Evolutionary conservation across 2,113 vertebrate genomes (phyloP).

Genomic region (Bagarius yarrelli): DNA sequence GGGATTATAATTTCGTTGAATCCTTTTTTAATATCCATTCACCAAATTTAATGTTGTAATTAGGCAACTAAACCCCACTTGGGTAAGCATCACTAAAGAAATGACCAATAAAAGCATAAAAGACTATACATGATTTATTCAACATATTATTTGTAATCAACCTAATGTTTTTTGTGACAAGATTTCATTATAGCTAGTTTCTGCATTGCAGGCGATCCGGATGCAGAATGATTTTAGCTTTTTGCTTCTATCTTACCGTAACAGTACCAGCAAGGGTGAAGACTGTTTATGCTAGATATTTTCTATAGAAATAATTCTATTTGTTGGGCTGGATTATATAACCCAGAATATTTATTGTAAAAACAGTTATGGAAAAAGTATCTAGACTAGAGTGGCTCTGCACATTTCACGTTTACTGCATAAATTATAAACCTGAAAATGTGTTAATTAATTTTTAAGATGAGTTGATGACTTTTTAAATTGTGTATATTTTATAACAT

Average conservation of each 20-base stretch:
- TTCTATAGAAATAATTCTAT: background rate
- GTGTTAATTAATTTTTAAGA: too few relatives aligned
- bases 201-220: background rate
- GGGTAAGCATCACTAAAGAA: background rate
- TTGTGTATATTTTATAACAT: background rate
- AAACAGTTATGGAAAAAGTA: background rate
- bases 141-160: too few relatives aligned
- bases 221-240: conserved; percentile 20
- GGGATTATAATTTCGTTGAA: too few relatives aligned
- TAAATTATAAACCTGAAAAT: conserved; percentile 10
- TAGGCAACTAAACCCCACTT: background rate
- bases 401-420: background rate
- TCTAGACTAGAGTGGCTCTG: background rate
- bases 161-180: background rate
- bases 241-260: background rate
- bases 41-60: background rate
- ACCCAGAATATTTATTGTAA: background rate
- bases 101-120: background rate
- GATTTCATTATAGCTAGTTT: background rate
- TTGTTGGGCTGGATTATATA: conserved; percentile 3
- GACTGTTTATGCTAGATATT: background rate
- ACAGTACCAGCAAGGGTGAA: background rate
- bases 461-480: too few relatives aligned
- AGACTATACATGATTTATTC: too few relatives aligned
- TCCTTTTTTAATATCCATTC: too few relatives aligned